Percentiles rank a stretch among this genome's conserved stretches.
Conservation (phyloP, 2,888 invertebrate genomes). For the Myathropa florea region DNA sequence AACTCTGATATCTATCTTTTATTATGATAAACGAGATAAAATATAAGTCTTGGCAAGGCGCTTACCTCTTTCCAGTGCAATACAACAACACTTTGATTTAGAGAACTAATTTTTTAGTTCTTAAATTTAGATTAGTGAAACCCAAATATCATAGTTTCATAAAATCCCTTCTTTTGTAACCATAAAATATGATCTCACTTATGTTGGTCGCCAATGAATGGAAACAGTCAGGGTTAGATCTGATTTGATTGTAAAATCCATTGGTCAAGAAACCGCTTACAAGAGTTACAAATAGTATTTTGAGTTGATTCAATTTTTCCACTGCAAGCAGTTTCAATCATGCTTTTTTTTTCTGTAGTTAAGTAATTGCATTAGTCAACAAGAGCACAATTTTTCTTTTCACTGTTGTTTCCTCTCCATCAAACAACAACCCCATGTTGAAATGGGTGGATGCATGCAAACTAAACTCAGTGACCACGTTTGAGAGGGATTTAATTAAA, state of each 20-base stretch:
- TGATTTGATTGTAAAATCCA: not conserved
- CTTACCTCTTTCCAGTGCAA: no score
- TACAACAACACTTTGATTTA: no score
- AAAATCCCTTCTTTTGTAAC: no score
- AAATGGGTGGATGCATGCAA: slow-evolving; percentile 47
- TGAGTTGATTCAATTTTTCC: slow-evolving; percentile 23
- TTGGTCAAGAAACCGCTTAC: not conserved
- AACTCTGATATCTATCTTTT: no score
- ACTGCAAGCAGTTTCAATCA: slow-evolving; percentile 43
- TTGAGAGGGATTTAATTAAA: slow-evolving; percentile 66
- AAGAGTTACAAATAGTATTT: slow-evolving; percentile 17
- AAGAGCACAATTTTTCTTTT: slow-evolving; percentile 39
- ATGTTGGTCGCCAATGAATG: no score
- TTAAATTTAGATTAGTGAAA: no score
- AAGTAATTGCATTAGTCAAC: slow-evolving; percentile 54
- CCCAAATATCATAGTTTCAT: no score
- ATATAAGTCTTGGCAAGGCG: no score
- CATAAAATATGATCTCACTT: not conserved
- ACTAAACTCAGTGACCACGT: slow-evolving; percentile 56
- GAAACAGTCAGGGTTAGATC: not conserved
- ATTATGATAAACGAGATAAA: no score
- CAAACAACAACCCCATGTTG: slow-evolving; percentile 45
- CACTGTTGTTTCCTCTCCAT: slow-evolving; percentile 35
- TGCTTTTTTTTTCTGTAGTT: slow-evolving; percentile 44
- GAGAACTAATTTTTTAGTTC: no score